phyloP scores from a whole-genome alignment of 2,113 vertebrate genomes.

The Ahaetulla prasina region DNA sequence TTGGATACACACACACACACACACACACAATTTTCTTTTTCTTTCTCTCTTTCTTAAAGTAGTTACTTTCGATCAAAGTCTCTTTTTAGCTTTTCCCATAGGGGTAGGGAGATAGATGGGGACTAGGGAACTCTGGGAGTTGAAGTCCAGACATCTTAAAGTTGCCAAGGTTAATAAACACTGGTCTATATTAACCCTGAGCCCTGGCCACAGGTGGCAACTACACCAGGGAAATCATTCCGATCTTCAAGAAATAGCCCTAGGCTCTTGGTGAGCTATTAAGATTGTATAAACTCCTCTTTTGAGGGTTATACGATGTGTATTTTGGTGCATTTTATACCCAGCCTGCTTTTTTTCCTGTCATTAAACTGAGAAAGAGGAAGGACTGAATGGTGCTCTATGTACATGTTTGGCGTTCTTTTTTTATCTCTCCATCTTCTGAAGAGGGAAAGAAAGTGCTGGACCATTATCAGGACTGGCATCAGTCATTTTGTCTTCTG shows the following conservation, averaged over 20 bases:
- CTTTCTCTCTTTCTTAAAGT: neutral
- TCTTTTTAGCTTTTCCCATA: neutral
- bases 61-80: neutral
- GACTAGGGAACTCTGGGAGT: neutral
- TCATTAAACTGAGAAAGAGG: neutral
- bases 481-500: neutral
- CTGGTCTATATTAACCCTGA: neutral
- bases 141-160: neutral
- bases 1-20: too few species aligned
- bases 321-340: neutral
- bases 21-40: too few species aligned
- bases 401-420: neutral
- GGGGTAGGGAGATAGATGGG: neutral
- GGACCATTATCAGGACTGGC: neutral
- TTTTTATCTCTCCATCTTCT: neutral
- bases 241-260: neutral
- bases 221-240: neutral
- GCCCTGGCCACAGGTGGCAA: neutral
- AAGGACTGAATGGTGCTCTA: neutral
- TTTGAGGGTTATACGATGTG: neutral
- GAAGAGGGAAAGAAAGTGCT: neutral
- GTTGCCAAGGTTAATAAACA: neutral
- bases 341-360: neutral
- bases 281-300: neutral
- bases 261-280: neutral